A percentile compares a stretch with the other conserved stretches of the same genome.
These are phyloP conservation scores for Syndactyla subalaris DNA, from an alignment of 2,797 vertebrate genomes.

Conservation along the genomic window DNA sequence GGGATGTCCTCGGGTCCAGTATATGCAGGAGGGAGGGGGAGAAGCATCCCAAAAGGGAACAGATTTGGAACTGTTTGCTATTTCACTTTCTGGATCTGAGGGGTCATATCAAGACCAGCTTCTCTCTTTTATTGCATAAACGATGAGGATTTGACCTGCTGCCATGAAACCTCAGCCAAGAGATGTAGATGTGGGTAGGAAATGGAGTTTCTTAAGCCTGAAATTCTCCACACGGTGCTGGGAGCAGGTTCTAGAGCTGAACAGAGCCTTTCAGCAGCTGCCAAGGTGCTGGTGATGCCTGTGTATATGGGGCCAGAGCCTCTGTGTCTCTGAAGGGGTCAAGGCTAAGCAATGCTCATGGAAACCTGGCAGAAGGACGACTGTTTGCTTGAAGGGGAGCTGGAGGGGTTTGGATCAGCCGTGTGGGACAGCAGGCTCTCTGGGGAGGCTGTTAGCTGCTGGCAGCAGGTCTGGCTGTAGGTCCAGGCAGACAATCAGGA, in stretches of 20 bases:
- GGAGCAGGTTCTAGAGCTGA: not conserved
- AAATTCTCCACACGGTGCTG: not conserved
- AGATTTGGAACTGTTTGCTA: not conserved
- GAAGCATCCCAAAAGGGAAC: not conserved
- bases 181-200: not conserved
- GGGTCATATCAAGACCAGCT: not conserved
- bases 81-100: not conserved
- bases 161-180: not conserved
- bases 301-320: not conserved
- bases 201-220: not conserved
- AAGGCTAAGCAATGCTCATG: rapidly evolving
- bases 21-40: not conserved
- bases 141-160: not conserved
- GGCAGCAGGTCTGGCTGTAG: not conserved
- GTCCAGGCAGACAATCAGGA: not conserved
- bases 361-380: not conserved
- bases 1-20: not conserved
- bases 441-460: not conserved
- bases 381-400: not conserved
- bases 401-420: not conserved
- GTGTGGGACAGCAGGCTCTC: not conserved
- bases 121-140: not conserved
- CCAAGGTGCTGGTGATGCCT: not conserved
- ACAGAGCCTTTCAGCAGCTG: not conserved
- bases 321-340: not conserved